Evolutionary conservation across 2,797 vertebrate genomes (phyloP), one percentile per base, ranked within the genome.

Genomic region (Falco berigora): DNA sequence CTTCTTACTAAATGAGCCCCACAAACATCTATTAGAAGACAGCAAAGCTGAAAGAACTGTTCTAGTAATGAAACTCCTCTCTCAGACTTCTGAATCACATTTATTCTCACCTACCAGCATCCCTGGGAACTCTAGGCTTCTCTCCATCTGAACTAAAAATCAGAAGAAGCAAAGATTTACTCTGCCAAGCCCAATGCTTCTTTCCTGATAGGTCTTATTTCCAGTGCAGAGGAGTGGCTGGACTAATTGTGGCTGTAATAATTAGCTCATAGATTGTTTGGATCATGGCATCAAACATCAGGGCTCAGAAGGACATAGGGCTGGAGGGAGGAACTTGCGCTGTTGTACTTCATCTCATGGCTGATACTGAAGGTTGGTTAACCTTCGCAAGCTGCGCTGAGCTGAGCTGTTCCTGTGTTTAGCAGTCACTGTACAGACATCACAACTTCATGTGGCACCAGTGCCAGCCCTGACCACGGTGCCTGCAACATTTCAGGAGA

Each of bases 61-160:
- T 66, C 44, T 38, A 63, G 17, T 46, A 61, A 71, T 15, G 30
- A 86, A 85, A 84, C 58, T 62, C 27, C 14, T 69, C 46, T 84
- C 34, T 52, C 36, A 78, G 32, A 58, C 42, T 78, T 86, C 63
- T 47, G 62, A 81, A n/a, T 68, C n/a, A 25, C 16, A 19, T 80
- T 52, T 66, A 19, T 40, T 75, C 66, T 88, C 67, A 55, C 30
- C 38, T 83, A 46, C 53, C 74, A 67, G n/a, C 46, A 72, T 52
- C 30, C 36, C 25, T 73, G 38, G 32, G 30, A 72, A 72, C n/a
- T 84, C 66, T 28, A 53, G 44, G 49, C 32, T 91, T 59, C 27
- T 89, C 34, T 46, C 59, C 89, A 49, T 79, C 50, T 80, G 49
- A 91, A 78, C 15, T 91, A 53, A 90, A 82, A 42, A 46, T 34